These are phyloP conservation scores for Drosophila kepulauana DNA, from an alignment of 1,140 invertebrate genomes.

Conservation along the genomic window DNA sequence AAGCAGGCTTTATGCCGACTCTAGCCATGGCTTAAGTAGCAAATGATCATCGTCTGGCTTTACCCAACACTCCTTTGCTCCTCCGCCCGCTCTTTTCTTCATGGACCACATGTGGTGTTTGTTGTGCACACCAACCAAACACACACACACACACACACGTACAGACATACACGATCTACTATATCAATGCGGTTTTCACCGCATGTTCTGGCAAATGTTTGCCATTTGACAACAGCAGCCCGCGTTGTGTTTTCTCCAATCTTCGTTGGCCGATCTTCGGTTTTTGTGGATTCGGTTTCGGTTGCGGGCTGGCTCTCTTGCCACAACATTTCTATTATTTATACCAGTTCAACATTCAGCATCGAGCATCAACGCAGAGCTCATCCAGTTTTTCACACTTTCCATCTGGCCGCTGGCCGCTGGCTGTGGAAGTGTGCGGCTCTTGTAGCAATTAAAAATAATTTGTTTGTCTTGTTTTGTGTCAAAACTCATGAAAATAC, in stretches of 20 bases:
- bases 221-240: constrained; percentile 57
- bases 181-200: constrained; percentile 40
- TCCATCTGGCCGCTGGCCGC: constrained; percentile 56
- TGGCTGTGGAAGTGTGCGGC: constrained; percentile 28
- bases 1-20: constrained; percentile 62
- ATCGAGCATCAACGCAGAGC: constrained; percentile 31
- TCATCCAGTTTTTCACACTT: constrained; percentile 79
- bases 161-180: neutral
- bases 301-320: constrained; percentile 25
- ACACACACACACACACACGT: constrained; percentile 18
- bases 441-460: constrained; percentile 80
- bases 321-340: constrained; percentile 77
- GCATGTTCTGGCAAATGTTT: constrained; percentile 70
- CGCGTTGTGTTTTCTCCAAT: constrained; percentile 50
- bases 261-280: constrained; percentile 55
- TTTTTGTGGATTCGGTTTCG: constrained; percentile 17
- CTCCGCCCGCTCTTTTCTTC: neutral
- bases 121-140: constrained; percentile 74
- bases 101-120: constrained; percentile 78
- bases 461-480: constrained; percentile 77
- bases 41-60: constrained; percentile 50
- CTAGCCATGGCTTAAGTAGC: constrained; percentile 59
- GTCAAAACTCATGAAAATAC: constrained; percentile 77
- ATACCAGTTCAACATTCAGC: constrained; percentile 52
- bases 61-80: constrained; percentile 20